A percentile compares a stretch with the other conserved stretches of the same genome.
phyloP scores from a whole-genome alignment of 1,140 invertebrate genomes.

The Chrysomallon squamiferum region DNA sequence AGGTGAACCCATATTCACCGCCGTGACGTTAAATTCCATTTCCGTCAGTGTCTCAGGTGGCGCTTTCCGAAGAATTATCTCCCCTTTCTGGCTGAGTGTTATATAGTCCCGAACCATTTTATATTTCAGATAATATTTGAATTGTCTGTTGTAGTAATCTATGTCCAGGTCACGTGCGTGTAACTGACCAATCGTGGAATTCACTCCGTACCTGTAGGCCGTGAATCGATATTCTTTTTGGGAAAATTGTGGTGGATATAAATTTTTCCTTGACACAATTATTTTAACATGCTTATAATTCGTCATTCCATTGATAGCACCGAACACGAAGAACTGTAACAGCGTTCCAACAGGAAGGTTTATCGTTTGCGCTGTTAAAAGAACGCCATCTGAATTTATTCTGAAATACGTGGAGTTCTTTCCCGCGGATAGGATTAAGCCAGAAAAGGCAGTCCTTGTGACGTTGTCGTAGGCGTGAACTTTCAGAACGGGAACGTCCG shows the following conservation, averaged over 20 bases:
- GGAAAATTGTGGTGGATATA: slow-evolving; percentile 29
- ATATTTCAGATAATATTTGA: slow-evolving; percentile 29
- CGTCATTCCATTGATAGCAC: neutral
- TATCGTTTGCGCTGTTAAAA: slow-evolving; percentile 14
- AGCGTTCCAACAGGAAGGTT: slow-evolving; percentile 18
- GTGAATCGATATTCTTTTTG: slow-evolving; percentile 13
- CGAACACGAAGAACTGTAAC: slow-evolving; percentile 25
- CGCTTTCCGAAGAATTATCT: slow-evolving; percentile 15
- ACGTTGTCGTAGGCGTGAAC: slow-evolving; percentile 30
- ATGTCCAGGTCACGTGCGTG: slow-evolving; percentile 23
- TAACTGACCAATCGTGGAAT: slow-evolving; percentile 21
- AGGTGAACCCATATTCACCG: slow-evolving; percentile 36
- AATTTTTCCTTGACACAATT: slow-evolving; percentile 26
- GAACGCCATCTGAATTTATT: slow-evolving; percentile 17
- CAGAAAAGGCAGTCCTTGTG: slow-evolving; percentile 15
- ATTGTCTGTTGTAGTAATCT: slow-evolving; percentile 29
- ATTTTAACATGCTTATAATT: slow-evolving; percentile 28
- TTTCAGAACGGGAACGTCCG: slow-evolving; percentile 23
- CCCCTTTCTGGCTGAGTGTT: slow-evolving; percentile 11
- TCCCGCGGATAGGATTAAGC: neutral
- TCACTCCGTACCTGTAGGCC: slow-evolving; percentile 24
- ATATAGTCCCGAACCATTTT: slow-evolving; percentile 13
- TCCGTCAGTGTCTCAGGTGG: slow-evolving; percentile 7
- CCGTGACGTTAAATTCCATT: slow-evolving; percentile 20
- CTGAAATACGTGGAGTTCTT: slow-evolving; percentile 28